A percentile compares a stretch with the other conserved stretches of the same genome.
phyloP scores from a whole-genome alignment of 2,888 invertebrate species.

The Aquatica leii region DNA sequence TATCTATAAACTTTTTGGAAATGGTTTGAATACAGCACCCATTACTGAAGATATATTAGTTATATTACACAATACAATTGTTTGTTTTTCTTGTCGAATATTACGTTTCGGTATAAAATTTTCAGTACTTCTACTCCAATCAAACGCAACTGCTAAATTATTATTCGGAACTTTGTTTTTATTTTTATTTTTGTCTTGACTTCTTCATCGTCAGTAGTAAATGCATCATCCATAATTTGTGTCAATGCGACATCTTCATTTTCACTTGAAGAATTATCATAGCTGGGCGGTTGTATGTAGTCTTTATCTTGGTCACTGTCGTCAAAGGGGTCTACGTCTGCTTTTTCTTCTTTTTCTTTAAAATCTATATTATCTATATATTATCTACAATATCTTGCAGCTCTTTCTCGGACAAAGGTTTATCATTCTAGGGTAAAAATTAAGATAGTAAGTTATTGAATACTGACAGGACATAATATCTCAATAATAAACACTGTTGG shows the following conservation, averaged over 20 bases:
- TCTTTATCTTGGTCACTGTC: constrained; percentile 12
- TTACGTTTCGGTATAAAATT: no score
- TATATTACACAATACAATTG: constrained; percentile 9
- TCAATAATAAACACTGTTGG: constrained; percentile 3
- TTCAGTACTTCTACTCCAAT: no score
- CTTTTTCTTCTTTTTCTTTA: not conserved
- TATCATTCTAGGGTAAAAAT: not conserved
- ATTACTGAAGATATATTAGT: constrained; percentile 14
- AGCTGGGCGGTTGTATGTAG: not conserved
- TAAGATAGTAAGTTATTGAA: no score
- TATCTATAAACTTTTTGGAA: constrained; percentile 18
- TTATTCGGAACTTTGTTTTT: no score
- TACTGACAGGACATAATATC: constrained; percentile 8
- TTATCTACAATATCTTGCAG: constrained; percentile 10
- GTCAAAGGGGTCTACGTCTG: constrained; percentile 11
- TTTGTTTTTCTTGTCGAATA: constrained; percentile 13
- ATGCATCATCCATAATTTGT: constrained; percentile 9
- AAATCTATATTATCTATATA: no score
- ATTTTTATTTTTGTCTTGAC: constrained; percentile 14
- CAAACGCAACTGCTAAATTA: no score
- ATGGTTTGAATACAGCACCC: no score
- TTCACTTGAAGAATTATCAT: no score
- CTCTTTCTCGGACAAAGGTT: constrained; percentile 13
- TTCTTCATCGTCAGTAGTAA: constrained; percentile 15
- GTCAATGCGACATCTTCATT: constrained; percentile 12